Evolutionary conservation across 2,888 invertebrate genomes (phyloP).

Genomic region (Folsomia candida): DNA sequence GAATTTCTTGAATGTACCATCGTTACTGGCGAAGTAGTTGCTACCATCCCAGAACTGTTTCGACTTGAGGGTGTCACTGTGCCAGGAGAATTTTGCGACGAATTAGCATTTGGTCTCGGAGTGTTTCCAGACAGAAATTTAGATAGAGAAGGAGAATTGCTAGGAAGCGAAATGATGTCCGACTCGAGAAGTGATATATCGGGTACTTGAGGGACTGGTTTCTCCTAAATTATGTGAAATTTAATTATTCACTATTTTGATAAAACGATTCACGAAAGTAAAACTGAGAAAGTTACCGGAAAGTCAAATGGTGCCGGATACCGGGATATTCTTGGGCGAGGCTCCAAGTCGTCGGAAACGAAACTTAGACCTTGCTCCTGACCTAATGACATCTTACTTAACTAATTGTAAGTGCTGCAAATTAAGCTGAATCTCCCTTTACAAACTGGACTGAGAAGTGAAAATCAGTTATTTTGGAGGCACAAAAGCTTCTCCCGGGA

Average conservation of each 20-base stretch:
- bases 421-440: too few species aligned
- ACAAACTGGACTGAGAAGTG: too few species aligned
- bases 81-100: background rate
- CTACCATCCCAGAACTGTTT: background rate
- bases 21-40: background rate
- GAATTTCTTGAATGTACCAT: background rate
- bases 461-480: too few species aligned
- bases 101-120: background rate
- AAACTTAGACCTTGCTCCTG: too few species aligned
- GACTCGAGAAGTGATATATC: constrained; percentile 29
- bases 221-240: constrained; percentile 14
- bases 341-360: too few species aligned
- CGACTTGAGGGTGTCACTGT: background rate
- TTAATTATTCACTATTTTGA: background rate
- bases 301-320: constrained; percentile 27
- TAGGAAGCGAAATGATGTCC: background rate
- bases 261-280: background rate
- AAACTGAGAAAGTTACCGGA: background rate
- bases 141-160: too few species aligned
- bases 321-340: constrained; percentile 29
- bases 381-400: too few species aligned
- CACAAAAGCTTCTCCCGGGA: too few species aligned
- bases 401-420: too few species aligned
- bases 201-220: constrained; percentile 26
- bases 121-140: too few species aligned